Conservation (phyloP, 2,113 vertebrate genomes). For the Corythaeola cristata region DNA sequence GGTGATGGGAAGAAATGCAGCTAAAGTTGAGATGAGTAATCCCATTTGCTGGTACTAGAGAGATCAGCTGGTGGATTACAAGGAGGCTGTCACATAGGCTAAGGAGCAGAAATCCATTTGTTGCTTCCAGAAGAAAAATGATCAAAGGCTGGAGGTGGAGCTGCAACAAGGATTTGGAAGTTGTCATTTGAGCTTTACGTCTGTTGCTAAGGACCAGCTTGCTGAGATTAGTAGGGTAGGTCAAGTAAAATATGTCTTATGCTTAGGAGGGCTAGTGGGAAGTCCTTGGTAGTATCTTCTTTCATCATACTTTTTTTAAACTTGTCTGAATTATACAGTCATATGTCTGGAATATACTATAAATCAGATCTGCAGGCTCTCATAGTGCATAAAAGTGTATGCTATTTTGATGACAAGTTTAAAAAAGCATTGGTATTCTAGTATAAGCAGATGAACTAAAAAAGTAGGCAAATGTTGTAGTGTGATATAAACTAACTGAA, state of each 20-base stretch:
- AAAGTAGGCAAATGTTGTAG: neutral
- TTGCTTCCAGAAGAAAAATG: neutral
- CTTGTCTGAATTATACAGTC: conserved; percentile 15
- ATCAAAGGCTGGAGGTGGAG: conserved; percentile 19
- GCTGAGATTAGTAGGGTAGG: conserved; percentile 14
- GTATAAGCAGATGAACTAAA: neutral
- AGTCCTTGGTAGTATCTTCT: neutral
- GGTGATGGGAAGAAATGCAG: neutral
- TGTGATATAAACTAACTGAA: neutral
- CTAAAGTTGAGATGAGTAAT: neutral
- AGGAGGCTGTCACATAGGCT: neutral
- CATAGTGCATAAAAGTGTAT: neutral
- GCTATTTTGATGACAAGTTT: conserved; percentile 16
- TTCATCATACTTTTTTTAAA: conserved; percentile 20
- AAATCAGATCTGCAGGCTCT: neutral
- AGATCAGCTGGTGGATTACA: neutral
- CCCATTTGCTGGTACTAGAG: neutral
- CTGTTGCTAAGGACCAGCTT: neutral
- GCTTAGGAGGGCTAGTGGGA: neutral
- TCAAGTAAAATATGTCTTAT: conserved; percentile 15
- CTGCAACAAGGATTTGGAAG: neutral
- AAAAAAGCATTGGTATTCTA: conserved; percentile 7
- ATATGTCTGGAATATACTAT: neutral
- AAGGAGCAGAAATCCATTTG: neutral
- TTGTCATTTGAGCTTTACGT: conserved; percentile 39